A percentile compares a stretch with the other conserved stretches of the same genome.
phyloP scores from a whole-genome alignment of 2,113 vertebrate genomes.

The Corythaeola cristata region DNA sequence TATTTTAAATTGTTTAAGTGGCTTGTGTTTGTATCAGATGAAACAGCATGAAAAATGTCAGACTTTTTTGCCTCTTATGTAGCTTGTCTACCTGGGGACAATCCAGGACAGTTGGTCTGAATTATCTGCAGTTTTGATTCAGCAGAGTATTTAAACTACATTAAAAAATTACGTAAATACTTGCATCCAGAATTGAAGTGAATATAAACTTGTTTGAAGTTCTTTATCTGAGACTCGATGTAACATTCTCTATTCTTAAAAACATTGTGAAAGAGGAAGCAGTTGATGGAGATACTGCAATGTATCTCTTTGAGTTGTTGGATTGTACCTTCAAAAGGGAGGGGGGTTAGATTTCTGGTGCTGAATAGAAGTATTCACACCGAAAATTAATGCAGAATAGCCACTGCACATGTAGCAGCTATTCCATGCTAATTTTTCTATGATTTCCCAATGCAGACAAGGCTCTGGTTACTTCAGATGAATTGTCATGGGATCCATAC shows the following conservation, averaged over 20 bases:
- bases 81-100: background rate
- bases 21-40: background rate
- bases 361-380: conserved; percentile 53
- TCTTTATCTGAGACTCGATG: background rate
- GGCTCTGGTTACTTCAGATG: conserved; percentile 2
- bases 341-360: background rate
- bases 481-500: background rate
- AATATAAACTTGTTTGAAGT: background rate
- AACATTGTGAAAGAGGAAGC: background rate
- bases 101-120: background rate
- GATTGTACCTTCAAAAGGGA: background rate
- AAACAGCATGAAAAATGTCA: background rate
- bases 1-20: background rate
- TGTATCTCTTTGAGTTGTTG: background rate
- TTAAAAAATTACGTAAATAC: background rate
- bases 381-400: conserved; percentile 19
- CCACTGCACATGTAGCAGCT: conserved; percentile 1
- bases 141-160: background rate
- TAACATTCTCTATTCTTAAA: background rate
- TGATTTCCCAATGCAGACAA: background rate
- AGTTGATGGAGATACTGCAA: background rate
- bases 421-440: conserved; percentile 49
- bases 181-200: background rate
- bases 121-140: background rate
- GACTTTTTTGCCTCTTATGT: background rate